Evolutionary conservation across 2,888 invertebrate species (phyloP), one percentile per base, ranked within the genome.

Genomic region (Abscondita cerata): DNA sequence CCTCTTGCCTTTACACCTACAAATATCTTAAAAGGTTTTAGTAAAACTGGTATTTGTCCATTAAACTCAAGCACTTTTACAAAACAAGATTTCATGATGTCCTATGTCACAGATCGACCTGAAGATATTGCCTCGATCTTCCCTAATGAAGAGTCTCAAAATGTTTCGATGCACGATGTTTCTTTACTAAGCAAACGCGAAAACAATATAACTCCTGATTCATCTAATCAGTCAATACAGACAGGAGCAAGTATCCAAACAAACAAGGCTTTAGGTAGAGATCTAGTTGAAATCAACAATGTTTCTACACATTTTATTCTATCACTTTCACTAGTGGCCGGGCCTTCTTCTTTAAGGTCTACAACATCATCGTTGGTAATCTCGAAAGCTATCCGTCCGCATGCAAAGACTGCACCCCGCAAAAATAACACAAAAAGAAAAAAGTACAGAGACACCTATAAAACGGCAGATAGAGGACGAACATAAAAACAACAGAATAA

Each of bases 201-300:
- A 6, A 40, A 11, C 40, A 40, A 40, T 40, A 40, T 40, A 40
- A 40, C 40, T 40, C 13, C 40, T 40, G 13, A 40, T 40, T 15
- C 40, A 13, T 40, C 40, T 40, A 13, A 40, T 15, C 40, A 12
- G 40, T 40, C 40, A 40, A 40, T 40, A 40, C 13, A 40, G 40
- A n/a, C 40, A 40, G n/a, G 40, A 13, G 40, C 15, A 40, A 40
- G 40, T 40, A 40, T 40, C 40, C 40, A 40, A 40, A 13, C 40
- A 40, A 40, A 40, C 40, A 13, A 40, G 13, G 40, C 40, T 40
- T 36, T 40, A 12, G 13, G 40, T 40, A 40, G 40, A 40, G 40
- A 40, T 13, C 40, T 13, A 13, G 40, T 40, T 40, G 40, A 40
- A 40, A 40, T 15, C 40, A 40, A 40, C 40, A 40, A 40, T 40